These are phyloP conservation scores for Nomada hirtipes DNA, from an alignment of 2,888 invertebrate genomes.

Conservation along the genomic window DNA sequence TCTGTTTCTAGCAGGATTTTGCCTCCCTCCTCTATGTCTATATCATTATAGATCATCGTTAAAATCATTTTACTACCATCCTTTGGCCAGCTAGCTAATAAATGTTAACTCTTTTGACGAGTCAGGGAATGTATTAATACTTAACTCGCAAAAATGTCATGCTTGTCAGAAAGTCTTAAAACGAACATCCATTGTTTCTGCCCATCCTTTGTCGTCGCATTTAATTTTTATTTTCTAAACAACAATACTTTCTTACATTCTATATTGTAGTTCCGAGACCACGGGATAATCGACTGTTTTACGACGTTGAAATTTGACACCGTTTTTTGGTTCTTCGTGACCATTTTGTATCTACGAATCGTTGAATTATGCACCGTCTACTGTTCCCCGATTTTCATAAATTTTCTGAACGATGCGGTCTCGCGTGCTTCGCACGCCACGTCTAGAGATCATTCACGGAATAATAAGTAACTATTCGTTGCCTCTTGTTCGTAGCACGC, in stretches of 20 bases:
- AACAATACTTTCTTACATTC: neutral
- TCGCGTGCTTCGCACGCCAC: neutral
- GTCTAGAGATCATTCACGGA: slow-evolving; percentile 17
- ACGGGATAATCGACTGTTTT: neutral
- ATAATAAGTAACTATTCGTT: slow-evolving; percentile 22
- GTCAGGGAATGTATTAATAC: too few species aligned
- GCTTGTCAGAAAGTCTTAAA: too few species aligned
- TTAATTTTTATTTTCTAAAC: neutral
- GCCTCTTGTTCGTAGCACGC: slow-evolving; percentile 13
- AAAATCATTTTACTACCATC: too few species aligned
- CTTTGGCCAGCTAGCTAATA: too few species aligned
- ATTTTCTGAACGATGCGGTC: neutral
- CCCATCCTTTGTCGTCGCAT: too few species aligned
- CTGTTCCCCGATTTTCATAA: slow-evolving; percentile 30
- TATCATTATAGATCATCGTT: too few species aligned
- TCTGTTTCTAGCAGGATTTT: too few species aligned
- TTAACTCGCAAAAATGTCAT: too few species aligned
- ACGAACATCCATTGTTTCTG: too few species aligned
- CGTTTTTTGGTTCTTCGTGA: neutral
- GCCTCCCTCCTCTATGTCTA: too few species aligned
- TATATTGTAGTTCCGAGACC: neutral
- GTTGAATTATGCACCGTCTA: slow-evolving; percentile 17
- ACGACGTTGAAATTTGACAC: slow-evolving; percentile 15
- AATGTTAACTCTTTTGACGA: too few species aligned
- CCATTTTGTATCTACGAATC: neutral